Conservation (phyloP, 2,888 invertebrate species). For the Zonitis immaculata region DNA sequence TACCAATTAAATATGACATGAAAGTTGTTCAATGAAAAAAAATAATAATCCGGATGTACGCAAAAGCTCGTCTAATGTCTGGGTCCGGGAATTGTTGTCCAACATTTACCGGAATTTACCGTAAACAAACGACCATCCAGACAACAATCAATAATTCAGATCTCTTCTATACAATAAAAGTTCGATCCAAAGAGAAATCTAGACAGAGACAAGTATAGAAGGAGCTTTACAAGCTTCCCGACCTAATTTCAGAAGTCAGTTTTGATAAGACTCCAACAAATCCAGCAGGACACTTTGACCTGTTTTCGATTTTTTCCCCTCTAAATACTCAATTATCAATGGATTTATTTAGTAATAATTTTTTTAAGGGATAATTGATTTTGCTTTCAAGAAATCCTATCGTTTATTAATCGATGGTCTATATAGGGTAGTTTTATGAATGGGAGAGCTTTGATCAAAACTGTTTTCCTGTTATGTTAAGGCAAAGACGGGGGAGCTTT, state of each 20-base stretch:
- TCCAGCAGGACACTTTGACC: neutral
- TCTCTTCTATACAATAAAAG: neutral
- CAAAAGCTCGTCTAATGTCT: constrained; percentile 35
- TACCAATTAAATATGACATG: too few species aligned
- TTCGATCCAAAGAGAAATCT: neutral
- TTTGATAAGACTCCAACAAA: constrained; percentile 11
- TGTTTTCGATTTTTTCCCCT: neutral
- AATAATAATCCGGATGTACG: constrained; percentile 25
- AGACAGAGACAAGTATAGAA: neutral
- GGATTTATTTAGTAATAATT: too few species aligned
- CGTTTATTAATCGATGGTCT: too few species aligned
- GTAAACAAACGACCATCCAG: constrained; percentile 10
- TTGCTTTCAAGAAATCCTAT: too few species aligned
- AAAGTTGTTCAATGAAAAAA: too few species aligned
- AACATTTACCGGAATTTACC: constrained; percentile 11
- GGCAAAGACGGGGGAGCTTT: too few species aligned
- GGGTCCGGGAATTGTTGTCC: constrained; percentile 36
- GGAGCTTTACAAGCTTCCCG: constrained; percentile 15
- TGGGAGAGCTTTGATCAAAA: constrained; percentile 7
- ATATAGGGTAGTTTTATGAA: too few species aligned
- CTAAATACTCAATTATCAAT: neutral
- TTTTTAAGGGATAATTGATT: too few species aligned
- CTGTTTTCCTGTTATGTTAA: constrained; percentile 7
- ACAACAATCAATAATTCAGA: constrained; percentile 6
- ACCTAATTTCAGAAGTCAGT: constrained; percentile 21